Evolutionary conservation across 2,888 invertebrate species (phyloP).

Genomic region (Matsumyia berberina): DNA sequence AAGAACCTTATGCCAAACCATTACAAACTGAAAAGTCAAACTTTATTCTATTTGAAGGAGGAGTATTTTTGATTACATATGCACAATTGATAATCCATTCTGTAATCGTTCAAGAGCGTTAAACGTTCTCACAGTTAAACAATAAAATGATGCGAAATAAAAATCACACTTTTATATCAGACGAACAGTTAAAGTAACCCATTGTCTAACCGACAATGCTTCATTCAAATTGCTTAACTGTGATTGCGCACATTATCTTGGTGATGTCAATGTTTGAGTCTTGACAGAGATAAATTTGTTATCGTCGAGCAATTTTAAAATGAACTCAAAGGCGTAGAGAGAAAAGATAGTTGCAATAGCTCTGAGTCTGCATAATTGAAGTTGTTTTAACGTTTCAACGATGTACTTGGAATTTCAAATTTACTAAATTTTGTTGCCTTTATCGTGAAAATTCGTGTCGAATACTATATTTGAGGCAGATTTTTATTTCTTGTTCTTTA

Average conservation of each 20-base stretch:
- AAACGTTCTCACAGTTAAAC: neutral
- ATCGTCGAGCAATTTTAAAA: neutral
- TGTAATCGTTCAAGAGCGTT: neutral
- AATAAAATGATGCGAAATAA: neutral
- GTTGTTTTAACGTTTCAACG: neutral
- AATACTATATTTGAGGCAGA: too few species aligned
- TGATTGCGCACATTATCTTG: slow-evolving; percentile 6
- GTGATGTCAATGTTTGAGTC: neutral
- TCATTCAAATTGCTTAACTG: neutral
- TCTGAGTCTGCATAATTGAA: neutral
- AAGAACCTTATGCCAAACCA: too few species aligned
- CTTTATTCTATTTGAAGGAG: too few species aligned
- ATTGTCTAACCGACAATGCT: neutral
- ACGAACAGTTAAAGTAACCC: neutral
- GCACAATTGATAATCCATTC: too few species aligned
- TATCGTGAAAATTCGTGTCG: too few species aligned
- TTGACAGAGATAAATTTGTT: slow-evolving; percentile 7
- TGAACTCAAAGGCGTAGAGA: neutral
- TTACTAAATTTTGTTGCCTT: too few species aligned
- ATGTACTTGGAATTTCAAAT: too few species aligned
- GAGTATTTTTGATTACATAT: too few species aligned
- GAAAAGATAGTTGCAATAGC: neutral
- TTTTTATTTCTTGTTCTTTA: too few species aligned
- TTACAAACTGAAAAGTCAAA: too few species aligned
- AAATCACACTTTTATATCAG: neutral